A percentile compares a stretch with the other conserved stretches of the same genome.
Evolutionary conservation across 2,888 invertebrate species (phyloP).

Genomic region (Limnephilus rhombicus): DNA sequence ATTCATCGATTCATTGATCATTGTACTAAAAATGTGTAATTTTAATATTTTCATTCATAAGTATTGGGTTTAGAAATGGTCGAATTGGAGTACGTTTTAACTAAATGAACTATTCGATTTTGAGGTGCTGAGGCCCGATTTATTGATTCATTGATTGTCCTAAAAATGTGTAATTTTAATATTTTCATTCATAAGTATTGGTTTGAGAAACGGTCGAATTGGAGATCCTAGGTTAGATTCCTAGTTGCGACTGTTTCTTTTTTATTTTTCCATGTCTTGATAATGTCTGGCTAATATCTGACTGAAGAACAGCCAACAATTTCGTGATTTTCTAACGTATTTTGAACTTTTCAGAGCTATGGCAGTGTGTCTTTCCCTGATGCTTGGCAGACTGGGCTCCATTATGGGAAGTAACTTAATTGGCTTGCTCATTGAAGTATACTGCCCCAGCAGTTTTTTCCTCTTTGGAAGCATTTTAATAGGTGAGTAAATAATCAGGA

Average conservation of each 20-base stretch:
- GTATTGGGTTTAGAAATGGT: neutral
- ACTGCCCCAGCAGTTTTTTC: conserved; percentile 71
- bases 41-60: too few species aligned
- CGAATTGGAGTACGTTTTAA: neutral
- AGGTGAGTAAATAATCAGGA: conserved; percentile 68
- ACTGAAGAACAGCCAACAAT: too few species aligned
- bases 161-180: too few species aligned
- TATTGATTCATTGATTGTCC: too few species aligned
- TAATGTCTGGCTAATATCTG: neutral
- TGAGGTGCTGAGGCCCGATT: too few species aligned
- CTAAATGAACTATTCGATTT: too few species aligned
- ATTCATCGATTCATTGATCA: too few species aligned
- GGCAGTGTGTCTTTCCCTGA: conserved; percentile 71
- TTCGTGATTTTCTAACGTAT: neutral
- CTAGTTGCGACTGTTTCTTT: too few species aligned
- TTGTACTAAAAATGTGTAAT: too few species aligned
- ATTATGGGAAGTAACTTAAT: conserved; percentile 70
- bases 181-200: too few species aligned
- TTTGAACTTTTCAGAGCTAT: conserved; percentile 69
- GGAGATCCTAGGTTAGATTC: too few species aligned
- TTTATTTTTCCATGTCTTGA: too few species aligned
- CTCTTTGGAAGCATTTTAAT: conserved; percentile 69
- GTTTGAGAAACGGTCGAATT: neutral
- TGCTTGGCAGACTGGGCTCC: conserved; percentile 70
- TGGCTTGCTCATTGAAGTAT: conserved; percentile 69